Evolutionary conservation across 2,888 invertebrate species (phyloP), one percentile per base, ranked within the genome.

Genomic region (Caenorhabditis sp.): DNA sequence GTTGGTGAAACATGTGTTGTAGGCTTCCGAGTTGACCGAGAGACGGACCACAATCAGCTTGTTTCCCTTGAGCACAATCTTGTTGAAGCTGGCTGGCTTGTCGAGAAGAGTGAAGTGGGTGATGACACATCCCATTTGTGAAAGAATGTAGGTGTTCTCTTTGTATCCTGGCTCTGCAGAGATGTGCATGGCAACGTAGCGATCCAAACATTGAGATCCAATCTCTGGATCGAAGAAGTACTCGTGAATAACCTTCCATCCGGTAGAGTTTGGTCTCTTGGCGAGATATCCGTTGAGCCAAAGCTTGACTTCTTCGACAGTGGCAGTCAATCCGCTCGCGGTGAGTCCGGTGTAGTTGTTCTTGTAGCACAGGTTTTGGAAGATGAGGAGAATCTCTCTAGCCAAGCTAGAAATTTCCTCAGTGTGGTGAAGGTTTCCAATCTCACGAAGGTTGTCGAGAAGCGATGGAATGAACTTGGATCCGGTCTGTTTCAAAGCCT

Each of bases 201-300:
- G 72, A 26, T 74, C 74, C 3, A 83, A 41, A 41, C 80, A 79
- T 24, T 64, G 51, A 0, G 69, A 74, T 64, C 84, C 87, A 24
- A 87, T 75, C 7, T 86, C 84, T 7, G 72, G 41, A 16, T 89
- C 88, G 82, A 91, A 91, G 86, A 91, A 90, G 84, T 90, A 91
- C 74, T 91, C 90, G 79, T 91, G 91, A 31, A 91, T 83, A 10
- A 89, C 86, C 76, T 90, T 84, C 69, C 80, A 85, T 41, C 74
- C 64, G 6, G 59, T 69, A 10, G 81, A 84, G 35, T 81, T 75
- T n/a, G 80, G 64, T 70, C 68, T 73, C 38, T 81, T 72, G 10
- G 76, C 61, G 0, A 44, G 14, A 4, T 47, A 35, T 16, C 75
- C 51, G 16, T 80, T 51, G 19, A 84, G 68, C 83, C 83, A 84